Base-by-base conservation (phyloP, 2,113 vertebrate genomes). In the Passerina amoena region DNA sequence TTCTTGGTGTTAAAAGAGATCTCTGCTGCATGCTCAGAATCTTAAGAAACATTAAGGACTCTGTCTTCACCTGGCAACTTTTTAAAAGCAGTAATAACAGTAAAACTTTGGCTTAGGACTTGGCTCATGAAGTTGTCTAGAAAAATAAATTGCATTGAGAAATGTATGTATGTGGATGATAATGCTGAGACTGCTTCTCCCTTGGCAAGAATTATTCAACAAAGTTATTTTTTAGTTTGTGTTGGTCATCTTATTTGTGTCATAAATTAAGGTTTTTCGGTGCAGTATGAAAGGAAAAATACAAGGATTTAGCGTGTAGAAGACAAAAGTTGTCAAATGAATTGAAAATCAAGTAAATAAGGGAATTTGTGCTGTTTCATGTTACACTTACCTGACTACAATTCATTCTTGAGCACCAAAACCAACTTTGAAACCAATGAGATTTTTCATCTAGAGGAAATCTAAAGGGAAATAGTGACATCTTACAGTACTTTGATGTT, bases 401-500 rank as follows among this genome's bases (percentile, higher is more conserved):
- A 13, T 79, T 82, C 6, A 6, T 82, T 84, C 22, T 44, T 60
- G 22, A 85, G 14, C 42, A 88, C 48, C 37, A 68, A 87, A 89
- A 92, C 1, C 38, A 79, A 90, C 48, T 87, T 91, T 48, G 51
- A 84, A 96, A 82, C 30, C 21, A 60, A 3, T 38, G 44, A 87
- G 40, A 48, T 82, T 87, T 87, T 91, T 95, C 12, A 76, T 48
- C 1, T 50, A 59, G 44, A 35, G 15, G 33, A 63, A 72, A 54
- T 42, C 15, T 65, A 23, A 31, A 66, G 38, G 47, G 78, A 86
- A 63, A 94, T n/a, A 79, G 28, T 37, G 66, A 50, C 69, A 70
- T 90, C 10, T 79, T 82, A 20, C 4, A 94, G 35, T n/a, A 82
- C 90, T 93, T 97, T 51, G 78, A 91, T 93, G 63, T 90, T 82